phyloP scores from a whole-genome alignment of 53 echinoderm and acorn worm species.

The Stichopus horrens region DNA sequence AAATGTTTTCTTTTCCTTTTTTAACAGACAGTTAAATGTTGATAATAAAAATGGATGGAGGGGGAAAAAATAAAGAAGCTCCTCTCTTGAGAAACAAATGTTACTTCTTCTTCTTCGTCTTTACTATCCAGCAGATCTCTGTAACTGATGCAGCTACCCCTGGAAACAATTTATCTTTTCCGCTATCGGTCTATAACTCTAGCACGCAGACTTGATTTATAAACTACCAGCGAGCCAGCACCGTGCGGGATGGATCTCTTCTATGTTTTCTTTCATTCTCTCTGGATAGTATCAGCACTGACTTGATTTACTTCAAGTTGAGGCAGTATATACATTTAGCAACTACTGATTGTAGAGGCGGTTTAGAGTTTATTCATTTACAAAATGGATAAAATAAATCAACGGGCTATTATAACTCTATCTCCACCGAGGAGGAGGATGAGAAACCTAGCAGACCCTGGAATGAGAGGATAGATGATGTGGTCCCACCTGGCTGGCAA shows the following conservation, averaged over 20 bases:
- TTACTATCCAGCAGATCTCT: neutral
- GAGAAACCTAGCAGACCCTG: neutral
- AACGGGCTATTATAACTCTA: constrained; percentile 28
- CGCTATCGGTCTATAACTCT: neutral
- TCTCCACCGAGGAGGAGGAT: neutral
- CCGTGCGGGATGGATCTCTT: neutral
- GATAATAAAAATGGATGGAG: neutral
- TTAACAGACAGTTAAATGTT: neutral
- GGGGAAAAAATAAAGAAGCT: neutral
- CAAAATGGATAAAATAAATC: constrained; percentile 22
- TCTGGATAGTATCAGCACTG: constrained; percentile 9
- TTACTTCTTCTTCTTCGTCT: neutral
- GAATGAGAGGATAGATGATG: no score
- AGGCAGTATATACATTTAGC: neutral
- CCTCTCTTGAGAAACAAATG: neutral
- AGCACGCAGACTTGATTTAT: neutral
- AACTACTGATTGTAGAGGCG: neutral
- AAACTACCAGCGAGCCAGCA: neutral
- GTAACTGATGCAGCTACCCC: neutral
- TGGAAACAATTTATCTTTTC: neutral
- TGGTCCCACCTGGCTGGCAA: no score
- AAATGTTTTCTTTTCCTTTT: neutral
- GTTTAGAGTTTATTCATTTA: constrained; percentile 5
- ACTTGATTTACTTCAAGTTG: constrained; percentile 7
- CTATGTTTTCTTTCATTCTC: neutral